Evolutionary conservation across 2,797 vertebrate genomes (phyloP), one percentile per base, ranked within the genome.

Genomic region (Karalla daura): DNA sequence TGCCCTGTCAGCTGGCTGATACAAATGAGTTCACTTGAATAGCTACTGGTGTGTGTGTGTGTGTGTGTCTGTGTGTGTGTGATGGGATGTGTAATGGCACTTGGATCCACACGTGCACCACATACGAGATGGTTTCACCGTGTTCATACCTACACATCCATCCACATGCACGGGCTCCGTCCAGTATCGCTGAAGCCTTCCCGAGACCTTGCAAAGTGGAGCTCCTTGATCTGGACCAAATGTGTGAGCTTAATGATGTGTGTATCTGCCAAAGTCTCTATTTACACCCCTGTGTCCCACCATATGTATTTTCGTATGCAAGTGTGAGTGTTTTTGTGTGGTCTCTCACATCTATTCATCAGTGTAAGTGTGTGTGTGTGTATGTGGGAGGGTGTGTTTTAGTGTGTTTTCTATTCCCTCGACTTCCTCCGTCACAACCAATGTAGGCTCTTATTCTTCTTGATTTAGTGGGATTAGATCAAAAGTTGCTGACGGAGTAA

Each of bases 401-500:
- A n/a, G 25, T 36, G 39, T 23, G 17, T 56, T 39, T 53, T 55
- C 64, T 43, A 44, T 80, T 68, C 72, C 81, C 78, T 44, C 2
- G 5, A 62, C 59, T 63, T 67, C 23, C 39, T 60, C 75, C 27
- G 70, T 89, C 84, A 76, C 78, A 81, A 36, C 54, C 64, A 62
- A 81, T 83, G 60, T 39, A 7, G 18, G 47, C 54, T 79, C 52
- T 73, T 75, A 78, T 86, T 86, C 72, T 68, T 89, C 83, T 85
- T 87, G 83, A 88, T 89, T 89, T 87, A 87, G 62, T 32, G 35
- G 76, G 68, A 86, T 81, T 77, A 77, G 74, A 81, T 84, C 44
- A 64, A 56, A 83, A 84, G 70, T 63, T 84, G 89, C 87, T 88
- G 88, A 88, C 41, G 1, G 46, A 70, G 66, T 68, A 49, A 70